Base-by-base conservation (phyloP, 2,113 vertebrate genomes). In the Saguinus midas region DNA sequence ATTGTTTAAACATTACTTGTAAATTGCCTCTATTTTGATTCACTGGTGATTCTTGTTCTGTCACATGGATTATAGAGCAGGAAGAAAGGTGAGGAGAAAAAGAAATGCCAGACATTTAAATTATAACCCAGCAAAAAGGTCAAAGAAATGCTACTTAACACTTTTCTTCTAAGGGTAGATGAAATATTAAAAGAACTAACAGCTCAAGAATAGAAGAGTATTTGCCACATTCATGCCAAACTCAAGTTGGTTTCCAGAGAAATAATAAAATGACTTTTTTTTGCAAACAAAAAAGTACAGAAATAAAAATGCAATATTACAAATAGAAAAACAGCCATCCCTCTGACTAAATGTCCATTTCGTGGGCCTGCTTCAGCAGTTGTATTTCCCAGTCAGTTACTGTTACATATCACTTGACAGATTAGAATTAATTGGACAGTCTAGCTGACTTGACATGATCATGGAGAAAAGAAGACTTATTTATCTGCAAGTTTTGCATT, bases 41-140 rank as follows among this genome's bases (percentile, higher is more conserved):
- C 29, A 83, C 29, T 96, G 66, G 92, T 93, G 50, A 50, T 88
- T 96, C 92, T 97, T 93, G 27, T 94, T 87, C 81, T 97, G 68
- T 93, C 91, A 96, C 37, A 82, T 75, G 68, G n/a, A 75, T 97
- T 76, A 96, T 12, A 86, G 92, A 96, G 37, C 76, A 73, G 35
- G 92, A 97, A 93, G 43, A 98, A 96, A 89, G 70, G 50, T 64
- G 80, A 95, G 43, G 3, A 37, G 18, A 16, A 55, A 93, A 88
- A 87, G 37, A 96, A 97, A 95, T 95, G 98, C 72, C 29, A 97
- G 66, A 68, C 95, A 87, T n/a, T 98, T 96, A 98, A 97, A 97
- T 96, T 97, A 97, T 85, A 98, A 93, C 73, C 79, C 85, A 96
- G 96, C 45, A 13, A 92, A 97, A 97, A 97, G 84, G 75, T 96